Conservation (phyloP, 2,797 vertebrate genomes). For the Leptatherina wallacei region DNA sequence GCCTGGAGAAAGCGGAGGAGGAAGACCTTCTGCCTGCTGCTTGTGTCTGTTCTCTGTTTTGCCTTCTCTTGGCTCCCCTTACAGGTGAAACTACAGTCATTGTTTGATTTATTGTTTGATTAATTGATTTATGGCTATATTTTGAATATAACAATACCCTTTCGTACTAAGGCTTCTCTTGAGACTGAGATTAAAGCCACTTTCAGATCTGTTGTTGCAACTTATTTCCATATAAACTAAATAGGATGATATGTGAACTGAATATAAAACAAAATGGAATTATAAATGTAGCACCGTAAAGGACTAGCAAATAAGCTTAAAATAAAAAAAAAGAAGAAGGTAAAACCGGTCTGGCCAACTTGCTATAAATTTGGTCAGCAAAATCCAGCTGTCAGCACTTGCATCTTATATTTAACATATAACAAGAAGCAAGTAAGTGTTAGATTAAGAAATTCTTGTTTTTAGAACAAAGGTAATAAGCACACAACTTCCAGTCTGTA, state of each 20-base stretch:
- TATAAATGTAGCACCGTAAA: no score
- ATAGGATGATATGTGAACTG: neutral
- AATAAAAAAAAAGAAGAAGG: no score
- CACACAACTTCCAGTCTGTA: neutral
- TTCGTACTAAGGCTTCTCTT: neutral
- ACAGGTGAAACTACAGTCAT: constrained; percentile 72
- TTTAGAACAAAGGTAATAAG: neutral
- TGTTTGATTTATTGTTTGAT: neutral
- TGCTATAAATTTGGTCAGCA: neutral
- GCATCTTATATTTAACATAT: neutral
- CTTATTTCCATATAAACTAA: neutral
- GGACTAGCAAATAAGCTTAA: no score
- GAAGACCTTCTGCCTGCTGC: constrained; percentile 88
- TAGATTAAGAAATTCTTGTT: neutral
- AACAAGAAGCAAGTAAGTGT: neutral
- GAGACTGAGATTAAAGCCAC: neutral
- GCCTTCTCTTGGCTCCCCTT: constrained; percentile 91
- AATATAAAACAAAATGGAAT: neutral
- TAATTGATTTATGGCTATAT: neutral
- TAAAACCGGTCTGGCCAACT: neutral
- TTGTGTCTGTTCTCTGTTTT: constrained; percentile 87
- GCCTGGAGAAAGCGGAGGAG: constrained; percentile 85
- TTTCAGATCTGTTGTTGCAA: neutral
- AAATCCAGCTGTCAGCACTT: neutral
- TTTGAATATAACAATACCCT: neutral